Percentiles rank a stretch among this genome's conserved stretches.
phyloP scores from a whole-genome alignment of 1,140 invertebrate species.

The Pogonomyrmex californicus region DNA sequence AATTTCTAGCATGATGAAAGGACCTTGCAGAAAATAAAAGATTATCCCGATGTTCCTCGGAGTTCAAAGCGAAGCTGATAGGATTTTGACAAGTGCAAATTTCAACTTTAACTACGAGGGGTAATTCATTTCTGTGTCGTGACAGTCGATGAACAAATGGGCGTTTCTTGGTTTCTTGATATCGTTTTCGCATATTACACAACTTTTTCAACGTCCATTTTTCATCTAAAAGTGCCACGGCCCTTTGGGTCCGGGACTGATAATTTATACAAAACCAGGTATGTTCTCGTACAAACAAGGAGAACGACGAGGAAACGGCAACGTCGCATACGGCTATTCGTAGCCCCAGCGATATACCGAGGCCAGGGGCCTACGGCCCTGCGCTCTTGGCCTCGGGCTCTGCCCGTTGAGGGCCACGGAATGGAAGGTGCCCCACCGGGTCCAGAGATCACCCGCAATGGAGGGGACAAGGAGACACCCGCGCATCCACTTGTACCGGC shows the following conservation, averaged over 20 bases:
- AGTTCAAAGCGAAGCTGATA: not conserved
- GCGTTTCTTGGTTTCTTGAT: not conserved
- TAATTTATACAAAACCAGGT: conserved; percentile 68
- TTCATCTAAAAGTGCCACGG: not conserved
- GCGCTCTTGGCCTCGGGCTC: conserved; percentile 78
- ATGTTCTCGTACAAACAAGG: conserved; percentile 58
- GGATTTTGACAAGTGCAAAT: not conserved
- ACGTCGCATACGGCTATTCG: conserved; percentile 65
- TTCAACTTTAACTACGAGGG: not conserved
- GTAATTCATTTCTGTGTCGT: not conserved
- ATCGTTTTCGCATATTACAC: not conserved
- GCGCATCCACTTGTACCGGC: conserved; percentile 69
- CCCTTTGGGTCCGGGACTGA: not conserved
- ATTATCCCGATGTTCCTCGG: not conserved
- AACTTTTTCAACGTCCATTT: not conserved
- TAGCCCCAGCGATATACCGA: conserved; percentile 61
- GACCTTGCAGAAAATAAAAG: not conserved
- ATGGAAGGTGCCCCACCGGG: conserved; percentile 63
- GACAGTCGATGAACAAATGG: not conserved
- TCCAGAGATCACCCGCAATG: conserved; percentile 39
- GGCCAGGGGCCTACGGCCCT: conserved; percentile 75
- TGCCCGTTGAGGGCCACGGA: conserved; percentile 9
- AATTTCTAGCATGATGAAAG: conserved; percentile 1
- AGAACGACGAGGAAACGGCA: conserved; percentile 66
- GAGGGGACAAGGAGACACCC: conserved; percentile 71